Conservation (phyloP, 1,140 invertebrate species). For the Calliopsis andreniformis region DNA sequence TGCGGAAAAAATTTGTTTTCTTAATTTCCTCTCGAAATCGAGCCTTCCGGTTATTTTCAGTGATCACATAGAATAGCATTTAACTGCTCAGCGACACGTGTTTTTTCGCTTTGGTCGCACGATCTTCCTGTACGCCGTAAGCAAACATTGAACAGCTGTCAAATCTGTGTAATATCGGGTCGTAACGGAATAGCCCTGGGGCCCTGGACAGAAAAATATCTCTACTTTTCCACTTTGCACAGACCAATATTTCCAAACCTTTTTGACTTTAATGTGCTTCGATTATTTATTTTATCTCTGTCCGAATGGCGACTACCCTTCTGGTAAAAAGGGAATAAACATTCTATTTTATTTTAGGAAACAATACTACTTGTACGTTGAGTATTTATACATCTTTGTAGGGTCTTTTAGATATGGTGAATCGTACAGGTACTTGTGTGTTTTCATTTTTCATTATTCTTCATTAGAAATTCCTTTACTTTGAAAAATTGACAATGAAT, state of each 20-base stretch:
- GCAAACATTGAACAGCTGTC: slow-evolving; percentile 57
- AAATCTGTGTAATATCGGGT: slow-evolving; percentile 35
- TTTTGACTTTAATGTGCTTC: neutral
- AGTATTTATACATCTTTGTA: neutral
- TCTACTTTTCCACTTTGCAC: neutral
- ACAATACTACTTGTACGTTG: neutral
- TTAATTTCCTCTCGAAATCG: neutral
- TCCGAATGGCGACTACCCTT: neutral
- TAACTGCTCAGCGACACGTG: slow-evolving; percentile 38
- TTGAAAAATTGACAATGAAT: too few relatives aligned
- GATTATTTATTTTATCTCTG: too few relatives aligned
- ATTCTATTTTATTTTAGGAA: neutral
- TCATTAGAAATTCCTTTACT: too few relatives aligned
- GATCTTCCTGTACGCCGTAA: slow-evolving; percentile 51
- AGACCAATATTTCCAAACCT: neutral
- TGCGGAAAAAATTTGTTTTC: slow-evolving; percentile 8
- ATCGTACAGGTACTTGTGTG: too few relatives aligned
- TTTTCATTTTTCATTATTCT: neutral
- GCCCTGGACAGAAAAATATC: slow-evolving; percentile 28
- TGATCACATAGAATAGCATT: slow-evolving; percentile 15
- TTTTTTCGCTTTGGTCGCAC: slow-evolving; percentile 52
- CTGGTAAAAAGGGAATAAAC: too few relatives aligned
- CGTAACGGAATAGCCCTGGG: slow-evolving; percentile 49
- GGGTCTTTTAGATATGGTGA: too few relatives aligned
- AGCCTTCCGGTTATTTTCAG: neutral